Base-by-base conservation (phyloP, 2,888 invertebrate species). In the Pimpla rufipes region DNA sequence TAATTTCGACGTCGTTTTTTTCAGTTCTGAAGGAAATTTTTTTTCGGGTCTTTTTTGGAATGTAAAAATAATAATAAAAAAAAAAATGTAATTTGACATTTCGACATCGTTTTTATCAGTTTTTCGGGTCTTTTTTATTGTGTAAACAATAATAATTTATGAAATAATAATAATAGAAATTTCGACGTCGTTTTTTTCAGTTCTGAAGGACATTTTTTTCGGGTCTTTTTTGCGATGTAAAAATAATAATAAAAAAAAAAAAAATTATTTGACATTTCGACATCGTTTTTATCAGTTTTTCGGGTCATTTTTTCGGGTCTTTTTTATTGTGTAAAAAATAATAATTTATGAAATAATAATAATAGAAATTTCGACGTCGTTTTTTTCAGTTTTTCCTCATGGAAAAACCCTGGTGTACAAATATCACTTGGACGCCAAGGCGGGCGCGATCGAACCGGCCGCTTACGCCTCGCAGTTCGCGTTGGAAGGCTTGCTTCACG, bases 381-480 rank as follows among this genome's bases (percentile, higher is more conserved):
- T 45, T 73, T 11, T 1, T 74, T 47, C 16, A 90, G 90, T 84
- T 50, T 89, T 91, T 42, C 95, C 95, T 68, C 94, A 93, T 90
- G 95, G 94, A 55, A 93, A 94, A 87, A 94, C 94, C 74, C 76
- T 92, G 29, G 86, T 91, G 66, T 94, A 93, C 88, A 89, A 92
- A 45, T 94, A 94, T 84, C 86, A 90, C 67, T 93, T 91, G 11
- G 88, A 90, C 66, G 89, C 93, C 18, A 92, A 91, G 79, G 90
- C 92, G 13, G 93, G 93, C 7, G 89, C 91, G n/a, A 86, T 91
- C 37, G 85, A 92, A 5, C 93, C 94, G 10, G 84, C 82, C 16
- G 79, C 89, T 0, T 92, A 88, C 71, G 91, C 90, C 3, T 93
- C 93, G 1, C 87, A 92, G 47, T 93, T 93, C 83, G 80, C 87